phyloP scores from a whole-genome alignment of 1,140 invertebrate species.

The Drosophila nigrodunni region DNA sequence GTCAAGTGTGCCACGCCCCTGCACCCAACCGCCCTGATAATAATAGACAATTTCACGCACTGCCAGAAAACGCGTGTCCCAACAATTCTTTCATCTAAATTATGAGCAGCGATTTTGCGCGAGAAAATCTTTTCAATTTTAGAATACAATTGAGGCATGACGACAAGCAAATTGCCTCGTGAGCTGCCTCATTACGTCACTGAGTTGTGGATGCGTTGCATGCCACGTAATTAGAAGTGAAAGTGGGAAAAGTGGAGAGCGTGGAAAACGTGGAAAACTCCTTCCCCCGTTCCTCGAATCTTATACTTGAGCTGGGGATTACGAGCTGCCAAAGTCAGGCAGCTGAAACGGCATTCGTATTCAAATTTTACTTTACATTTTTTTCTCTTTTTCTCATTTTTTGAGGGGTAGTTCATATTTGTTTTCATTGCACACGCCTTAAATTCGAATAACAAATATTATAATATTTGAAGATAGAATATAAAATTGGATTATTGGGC shows the following conservation, averaged over 20 bases:
- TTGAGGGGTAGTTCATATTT: constrained; percentile 23
- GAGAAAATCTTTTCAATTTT: constrained; percentile 64
- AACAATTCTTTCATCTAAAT: constrained; percentile 75
- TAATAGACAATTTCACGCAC: constrained; percentile 75
- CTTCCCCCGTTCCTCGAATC: constrained; percentile 12
- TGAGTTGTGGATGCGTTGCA: constrained; percentile 60
- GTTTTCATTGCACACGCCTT: constrained; percentile 32
- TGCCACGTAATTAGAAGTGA: constrained; percentile 62
- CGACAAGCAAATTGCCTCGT: constrained; percentile 68
- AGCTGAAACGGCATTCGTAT: constrained; percentile 18
- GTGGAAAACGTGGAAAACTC: neutral
- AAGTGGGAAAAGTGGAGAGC: neutral
- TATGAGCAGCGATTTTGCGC: constrained; percentile 61
- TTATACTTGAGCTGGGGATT: constrained; percentile 41
- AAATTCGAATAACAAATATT: constrained; percentile 31
- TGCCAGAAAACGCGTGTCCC: constrained; percentile 49
- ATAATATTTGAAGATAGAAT: neutral
- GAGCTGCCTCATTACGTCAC: constrained; percentile 70
- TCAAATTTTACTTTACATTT: constrained; percentile 10
- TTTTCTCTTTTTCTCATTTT: neutral
- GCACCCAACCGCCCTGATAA: neutral
- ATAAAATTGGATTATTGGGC: neutral
- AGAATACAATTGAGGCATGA: constrained; percentile 67
- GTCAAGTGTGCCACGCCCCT: constrained; percentile 4
- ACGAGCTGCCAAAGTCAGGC: constrained; percentile 1